Evolutionary conservation across 1,140 invertebrate species (phyloP).

Genomic region (Trachelipus rathkii): DNA sequence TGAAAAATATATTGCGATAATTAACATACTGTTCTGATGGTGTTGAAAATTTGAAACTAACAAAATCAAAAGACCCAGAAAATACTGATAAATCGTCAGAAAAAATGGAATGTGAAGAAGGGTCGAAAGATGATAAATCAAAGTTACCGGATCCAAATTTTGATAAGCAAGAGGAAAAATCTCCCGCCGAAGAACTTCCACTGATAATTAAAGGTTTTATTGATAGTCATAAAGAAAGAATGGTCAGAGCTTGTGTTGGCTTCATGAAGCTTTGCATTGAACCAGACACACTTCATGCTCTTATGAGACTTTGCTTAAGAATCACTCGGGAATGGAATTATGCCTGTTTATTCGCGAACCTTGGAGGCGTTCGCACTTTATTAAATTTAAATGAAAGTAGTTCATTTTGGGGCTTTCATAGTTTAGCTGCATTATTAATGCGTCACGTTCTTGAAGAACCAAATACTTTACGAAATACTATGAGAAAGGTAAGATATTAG

Average conservation of each 20-base stretch:
- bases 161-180: conserved; percentile 27
- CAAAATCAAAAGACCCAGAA: conserved; percentile 24
- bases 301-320: conserved; percentile 68
- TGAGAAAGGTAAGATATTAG: conserved; percentile 63
- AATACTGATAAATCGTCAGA: conserved; percentile 8
- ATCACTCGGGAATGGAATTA: conserved; percentile 71
- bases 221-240: conserved; percentile 30
- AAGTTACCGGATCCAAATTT: conserved; percentile 44
- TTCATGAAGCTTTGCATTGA: conserved; percentile 71
- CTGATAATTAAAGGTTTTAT: conserved; percentile 23
- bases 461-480: conserved; percentile 66
- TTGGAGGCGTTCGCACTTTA: conserved; percentile 68
- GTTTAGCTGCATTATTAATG: conserved; percentile 73
- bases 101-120: conserved; percentile 44
- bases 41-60: not conserved
- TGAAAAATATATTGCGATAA: no score
- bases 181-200: conserved; percentile 8
- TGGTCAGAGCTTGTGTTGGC: conserved; percentile 60
- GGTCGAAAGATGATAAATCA: not conserved
- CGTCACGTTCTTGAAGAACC: conserved; percentile 80
- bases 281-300: conserved; percentile 71
- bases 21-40: no score
- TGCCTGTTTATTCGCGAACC: conserved; percentile 68
- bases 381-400: conserved; percentile 67
- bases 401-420: conserved; percentile 71